Base-by-base conservation (phyloP, 2,888 invertebrate species). In the Acanthopleura granulata region DNA sequence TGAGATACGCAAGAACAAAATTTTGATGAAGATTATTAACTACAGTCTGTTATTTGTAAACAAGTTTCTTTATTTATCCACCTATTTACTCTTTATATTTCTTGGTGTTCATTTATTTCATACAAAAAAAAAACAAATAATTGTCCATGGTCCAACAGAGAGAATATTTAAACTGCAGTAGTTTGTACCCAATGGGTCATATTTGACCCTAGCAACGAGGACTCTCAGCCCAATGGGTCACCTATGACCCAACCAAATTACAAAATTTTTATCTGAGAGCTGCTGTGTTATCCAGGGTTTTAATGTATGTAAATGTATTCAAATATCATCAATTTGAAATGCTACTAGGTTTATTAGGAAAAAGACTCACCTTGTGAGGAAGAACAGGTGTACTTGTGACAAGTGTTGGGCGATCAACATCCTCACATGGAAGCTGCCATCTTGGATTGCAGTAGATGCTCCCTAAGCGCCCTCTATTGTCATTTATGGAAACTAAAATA, bases 111-210 rank as follows among this genome's bases (percentile, higher is more conserved):
- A n/a, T n/a, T n/a, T n/a, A n/a, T n/a, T n/a, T n/a, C n/a, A n/a
- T n/a, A n/a, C n/a, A 51, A 51, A 51, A 51, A 51, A 51, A 51
- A 15, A 18, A 15, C 15, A 66, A n/a, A n/a, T 51, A 51, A 51
- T 51, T 51, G 51, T 51, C 14, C 18, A 51, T 51, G n/a, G 18
- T 51, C 51, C 51, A 51, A 51, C 14, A 51, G 14, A 18, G 51
- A 51, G 14, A 18, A 51, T 15, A 18, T 51, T 14, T 18, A 51
- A 51, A 51, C 51, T 15, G 18, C 51, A 51, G 14, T 51, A 14
- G 14, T 51, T 51, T 51, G 18, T 15, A 66, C 66, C 66, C 66
- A 22, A 66, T 12, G 66, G 66, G 66, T 66, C 66, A 66, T n/a
- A 66, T 66, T 66, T 66, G 66, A 66, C 66, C 66, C 66, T n/a